Evolutionary conservation across 2,888 invertebrate genomes (phyloP), one percentile per base, ranked within the genome.

Genomic region (Ochropleura plecta): DNA sequence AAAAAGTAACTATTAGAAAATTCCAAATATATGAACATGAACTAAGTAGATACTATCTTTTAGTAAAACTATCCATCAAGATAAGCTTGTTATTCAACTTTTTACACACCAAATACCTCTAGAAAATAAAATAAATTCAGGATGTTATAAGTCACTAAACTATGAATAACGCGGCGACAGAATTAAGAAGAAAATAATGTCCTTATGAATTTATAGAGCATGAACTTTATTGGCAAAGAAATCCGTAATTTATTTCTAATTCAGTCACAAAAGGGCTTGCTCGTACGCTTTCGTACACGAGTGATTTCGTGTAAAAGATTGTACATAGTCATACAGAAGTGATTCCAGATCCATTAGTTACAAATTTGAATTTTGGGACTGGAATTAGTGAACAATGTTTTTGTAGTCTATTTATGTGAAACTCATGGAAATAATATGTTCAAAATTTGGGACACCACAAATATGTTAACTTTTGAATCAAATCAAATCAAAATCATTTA

Each of bases 201-300:
- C 82, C 78, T 78, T 30, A 62, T 62, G 12, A 79, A 78, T 79
- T 69, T 78, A 78, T 79, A 82, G 78, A 67, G 78, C 78, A 70
- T 78, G 49, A 77, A 69, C 20, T 78, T 68, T 77, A 82, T 49
- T 82, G 70, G 44, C 42, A 78, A 78, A 69, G 55, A 82, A 82
- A 55, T 68, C 59, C 40, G 70, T 82, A 82, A 82, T 79, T 79
- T 82, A 79, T 79, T 78, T 82, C 78, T 69, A 78, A 79, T 82
- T 78, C 53, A 69, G 64, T 64, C 82, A 82, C 59, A 78, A 65
- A 74, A 78, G 64, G 57, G 57, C 69, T 68, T 57, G 55, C 51
- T 82, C 70, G 57, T 78, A 79, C 63, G 10, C 49, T 76, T 49
- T 77, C 78, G 14, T 53, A 68, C 63, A 59, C 51, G 51, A 77